A percentile compares a stretch with the other conserved stretches of the same genome.
Evolutionary conservation across 2,888 invertebrate genomes (phyloP).

Genomic region (Unio delphinus): DNA sequence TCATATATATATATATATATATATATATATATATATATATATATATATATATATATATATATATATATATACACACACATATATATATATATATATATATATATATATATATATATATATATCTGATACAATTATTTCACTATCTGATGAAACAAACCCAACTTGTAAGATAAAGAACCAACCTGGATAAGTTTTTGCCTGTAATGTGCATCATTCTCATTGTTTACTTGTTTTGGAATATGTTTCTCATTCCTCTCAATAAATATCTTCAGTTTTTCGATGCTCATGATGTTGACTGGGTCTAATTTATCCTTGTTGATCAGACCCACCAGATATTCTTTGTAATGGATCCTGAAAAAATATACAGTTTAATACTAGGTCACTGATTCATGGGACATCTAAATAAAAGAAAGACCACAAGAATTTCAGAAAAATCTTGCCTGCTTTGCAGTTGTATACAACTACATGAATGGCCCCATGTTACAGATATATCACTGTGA

Average conservation of each 20-base stretch:
- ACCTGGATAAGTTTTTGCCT: constrained; percentile 43
- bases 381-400: background rate
- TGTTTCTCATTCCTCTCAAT: constrained; percentile 46
- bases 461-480: too few species aligned
- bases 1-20: too few species aligned
- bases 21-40: too few species aligned
- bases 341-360: constrained; percentile 85
- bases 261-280: constrained; percentile 79
- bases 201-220: constrained; percentile 36
- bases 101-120: too few species aligned
- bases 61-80: too few species aligned
- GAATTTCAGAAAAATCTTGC: constrained; percentile 28
- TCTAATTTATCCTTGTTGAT: constrained; percentile 83
- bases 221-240: constrained; percentile 29
- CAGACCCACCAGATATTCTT: constrained; percentile 88
- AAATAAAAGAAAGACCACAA: background rate
- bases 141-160: too few species aligned
- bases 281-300: constrained; percentile 82
- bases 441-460: background rate
- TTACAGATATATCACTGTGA: background rate
- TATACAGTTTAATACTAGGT: background rate
- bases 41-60: too few species aligned
- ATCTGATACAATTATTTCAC: too few species aligned
- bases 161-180: background rate
- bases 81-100: too few species aligned